Base-by-base conservation (phyloP, 2,888 invertebrate genomes). In the Micoletzkya japonica region DNA sequence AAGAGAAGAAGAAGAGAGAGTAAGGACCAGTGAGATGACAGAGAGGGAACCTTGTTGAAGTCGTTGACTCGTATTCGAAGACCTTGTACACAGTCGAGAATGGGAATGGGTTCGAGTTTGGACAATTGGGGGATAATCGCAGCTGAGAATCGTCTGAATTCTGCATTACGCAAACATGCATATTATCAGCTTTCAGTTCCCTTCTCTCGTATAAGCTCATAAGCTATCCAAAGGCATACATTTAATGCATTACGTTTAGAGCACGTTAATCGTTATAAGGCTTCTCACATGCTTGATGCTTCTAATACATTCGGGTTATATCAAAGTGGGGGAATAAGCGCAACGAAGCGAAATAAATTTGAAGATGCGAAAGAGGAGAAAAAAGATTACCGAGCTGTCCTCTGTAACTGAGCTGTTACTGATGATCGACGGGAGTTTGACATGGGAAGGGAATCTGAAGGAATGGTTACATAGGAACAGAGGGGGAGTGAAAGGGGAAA, bases 51-150 rank as follows among this genome's bases (percentile, higher is more conserved):
- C 75, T 77, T 78, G 58, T 66, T 61, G 24, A 82, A 74, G 63
- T 82, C 77, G 24, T 73, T 74, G 49, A 84, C 76, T 54, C 77
- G 73, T 20, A 84, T 77, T 49, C 70, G 59, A 34, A 83, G 72
- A 58, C 73, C 71, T 30, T 72, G 72, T 52, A 77, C 61, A 59
- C 80, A 79, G 69, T 80, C 78, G 24, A 83, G 73, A 37, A 77
- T 71, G 20, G 76, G 73, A n/a, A 84, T 71, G 32, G 76, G 73
- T 49, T 84, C 83, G 52, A 83, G 75, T 61, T 81, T 81, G 14
- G 83, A 83, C 61, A 83, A 71, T 66, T 81, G 81, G 20, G 83
- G 83, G 0, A 81, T 84, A 61, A 83, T 80, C 32, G 80, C 83
- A 10, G 81, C 79, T 20, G 84, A 84, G 73, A 83, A 81, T n/a